Evolutionary conservation across 30 jellyfish, hydroid and myxozoan species (phyloP).

Genomic region (Cassiopea xamachana): DNA sequence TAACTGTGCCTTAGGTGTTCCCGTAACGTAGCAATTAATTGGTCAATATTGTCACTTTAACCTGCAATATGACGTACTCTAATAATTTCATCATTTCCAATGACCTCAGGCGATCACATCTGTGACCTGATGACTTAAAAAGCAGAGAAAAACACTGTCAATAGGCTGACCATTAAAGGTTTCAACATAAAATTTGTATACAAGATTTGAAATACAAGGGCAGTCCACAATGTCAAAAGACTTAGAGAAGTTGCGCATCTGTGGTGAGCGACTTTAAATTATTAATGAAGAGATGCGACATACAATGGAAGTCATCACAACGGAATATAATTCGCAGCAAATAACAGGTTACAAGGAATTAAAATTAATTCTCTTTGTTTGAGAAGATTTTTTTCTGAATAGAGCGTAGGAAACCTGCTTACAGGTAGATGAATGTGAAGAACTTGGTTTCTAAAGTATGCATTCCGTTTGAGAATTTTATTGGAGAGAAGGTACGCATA

Average conservation of each 20-base stretch:
- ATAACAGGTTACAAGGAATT: slow-evolving; percentile 48
- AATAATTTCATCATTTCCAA: not conserved
- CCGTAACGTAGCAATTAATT: too few relatives aligned
- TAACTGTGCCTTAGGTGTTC: too few relatives aligned
- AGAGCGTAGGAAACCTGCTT: slow-evolving; percentile 10
- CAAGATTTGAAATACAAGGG: not conserved
- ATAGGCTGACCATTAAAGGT: not conserved
- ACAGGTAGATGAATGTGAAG: slow-evolving; percentile 42
- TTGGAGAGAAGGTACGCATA: not conserved
- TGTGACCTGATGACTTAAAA: not conserved
- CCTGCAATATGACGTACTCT: too few relatives aligned
- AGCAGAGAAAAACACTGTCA: not conserved
- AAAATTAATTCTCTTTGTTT: slow-evolving; percentile 30
- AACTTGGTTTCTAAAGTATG: not conserved
- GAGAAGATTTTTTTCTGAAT: slow-evolving; percentile 2
- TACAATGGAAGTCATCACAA: slow-evolving; percentile 32
- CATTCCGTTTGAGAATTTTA: not conserved
- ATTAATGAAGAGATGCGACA: slow-evolving; percentile 36
- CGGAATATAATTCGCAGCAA: slow-evolving; percentile 22
- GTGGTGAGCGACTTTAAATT: slow-evolving; percentile 20
- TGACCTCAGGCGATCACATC: not conserved
- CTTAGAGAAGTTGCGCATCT: slow-evolving; percentile 16
- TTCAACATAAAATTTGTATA: not conserved
- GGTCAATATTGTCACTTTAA: too few relatives aligned
- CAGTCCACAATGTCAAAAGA: slow-evolving; percentile 25